Base-by-base conservation (phyloP, 2,888 invertebrate species). In the Megastigmus dorsalis region DNA sequence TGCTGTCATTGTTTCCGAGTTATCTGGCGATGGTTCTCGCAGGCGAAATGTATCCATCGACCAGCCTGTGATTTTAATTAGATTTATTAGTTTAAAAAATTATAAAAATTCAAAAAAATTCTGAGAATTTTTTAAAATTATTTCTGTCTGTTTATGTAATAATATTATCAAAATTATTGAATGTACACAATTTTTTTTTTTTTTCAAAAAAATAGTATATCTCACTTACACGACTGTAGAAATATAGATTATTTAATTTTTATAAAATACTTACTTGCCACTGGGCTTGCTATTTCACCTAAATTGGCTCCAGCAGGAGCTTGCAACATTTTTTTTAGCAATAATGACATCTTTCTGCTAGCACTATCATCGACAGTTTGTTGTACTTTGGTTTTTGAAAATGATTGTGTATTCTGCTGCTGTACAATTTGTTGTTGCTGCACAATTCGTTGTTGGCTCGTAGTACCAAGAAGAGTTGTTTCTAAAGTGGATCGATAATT, bases 1-100 rank as follows among this genome's bases (percentile, higher is more conserved):
- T 1, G 88, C 88, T 0, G 86, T 84, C 33, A 87, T 70, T 0
- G 88, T 88, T 38, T 87, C 87, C 0, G 87, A 87, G 79, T 86
- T 84, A 48, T 86, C 84, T 28, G 84, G 55, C 2, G 82, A 43
- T 33, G 82, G 81, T 52, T 80, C 73, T 7, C 78, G 68, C 7
- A 65, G 13, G 1, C 57, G 60, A 26, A 45, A 57, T 0, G 72
- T 18, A 18, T 75, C 75, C 1, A 63, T 10, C 15, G 71, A 26
- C 75, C 75, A 75, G 30, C 20, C 70, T 70, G 28, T 1, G 33
- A 59, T 41, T 0, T 33, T 7, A 55, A 45, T 18, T 18, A 15
- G n/a, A 28, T 28, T 26, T 3, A n/a, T 52, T 52, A 30, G n/a
- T n/a, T n/a, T n/a, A n/a, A n/a, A n/a, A n/a, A n/a, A n/a, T n/a